Evolutionary conservation across 2,888 invertebrate species (phyloP).

Genomic region (Dasysyrphus tricinctus): DNA sequence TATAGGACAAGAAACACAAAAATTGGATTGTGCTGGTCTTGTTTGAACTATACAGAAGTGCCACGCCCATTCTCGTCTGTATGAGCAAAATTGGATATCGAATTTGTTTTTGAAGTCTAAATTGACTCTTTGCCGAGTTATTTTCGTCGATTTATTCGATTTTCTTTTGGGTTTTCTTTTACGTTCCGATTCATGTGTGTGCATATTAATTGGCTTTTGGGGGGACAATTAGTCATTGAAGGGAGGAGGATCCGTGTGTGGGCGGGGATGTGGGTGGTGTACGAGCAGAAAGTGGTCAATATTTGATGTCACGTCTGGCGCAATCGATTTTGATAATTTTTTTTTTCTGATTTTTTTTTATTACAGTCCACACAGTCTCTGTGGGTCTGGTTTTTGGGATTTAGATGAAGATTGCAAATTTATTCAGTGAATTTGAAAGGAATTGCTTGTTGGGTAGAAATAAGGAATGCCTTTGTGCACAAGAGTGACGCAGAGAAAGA

Average conservation of each 20-base stretch:
- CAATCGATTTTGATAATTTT: constrained; percentile 58
- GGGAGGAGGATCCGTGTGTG: background rate
- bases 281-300: constrained; percentile 57
- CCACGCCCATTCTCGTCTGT: constrained; percentile 53
- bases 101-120: constrained; percentile 67
- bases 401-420: constrained; percentile 50
- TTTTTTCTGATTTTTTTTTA: constrained; percentile 5
- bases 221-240: constrained; percentile 67
- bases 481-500: background rate
- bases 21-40: background rate
- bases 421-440: constrained; percentile 61
- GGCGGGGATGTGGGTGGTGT: background rate
- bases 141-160: constrained; percentile 37
- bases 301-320: constrained; percentile 69
- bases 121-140: constrained; percentile 62
- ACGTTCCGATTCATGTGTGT: constrained; percentile 50
- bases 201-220: constrained; percentile 67
- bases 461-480: constrained; percentile 43
- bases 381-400: constrained; percentile 21
- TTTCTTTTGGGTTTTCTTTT: constrained; percentile 22
- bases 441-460: constrained; percentile 40
- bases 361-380: constrained; percentile 5
- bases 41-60: constrained; percentile 14
- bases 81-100: constrained; percentile 44
- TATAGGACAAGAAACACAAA: background rate